phyloP scores from a whole-genome alignment of 2,113 vertebrate genomes.

The Dermatemys mawii region DNA sequence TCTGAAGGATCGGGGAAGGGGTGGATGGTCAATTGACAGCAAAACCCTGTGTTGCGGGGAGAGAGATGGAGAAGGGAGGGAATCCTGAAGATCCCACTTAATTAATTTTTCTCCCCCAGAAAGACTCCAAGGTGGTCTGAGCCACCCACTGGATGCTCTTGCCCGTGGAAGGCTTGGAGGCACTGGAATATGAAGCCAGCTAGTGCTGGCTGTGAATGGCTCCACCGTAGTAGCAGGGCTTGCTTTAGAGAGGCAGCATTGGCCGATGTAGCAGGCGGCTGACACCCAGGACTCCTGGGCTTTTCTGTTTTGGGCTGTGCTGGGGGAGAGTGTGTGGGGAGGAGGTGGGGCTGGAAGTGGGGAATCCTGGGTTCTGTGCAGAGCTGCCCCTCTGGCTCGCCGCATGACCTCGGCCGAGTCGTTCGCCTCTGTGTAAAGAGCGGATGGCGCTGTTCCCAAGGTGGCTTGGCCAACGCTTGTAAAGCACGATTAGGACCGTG shows the following conservation, averaged over 20 bases:
- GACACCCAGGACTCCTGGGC: background rate
- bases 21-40: background rate
- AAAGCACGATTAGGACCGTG: background rate
- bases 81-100: too few relatives aligned
- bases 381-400: background rate
- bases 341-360: background rate
- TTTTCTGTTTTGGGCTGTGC: background rate
- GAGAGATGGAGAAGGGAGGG: background rate
- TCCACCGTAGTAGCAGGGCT: background rate
- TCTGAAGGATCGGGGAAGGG: background rate
- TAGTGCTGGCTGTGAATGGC: background rate
- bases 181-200: background rate
- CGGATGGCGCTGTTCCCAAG: background rate
- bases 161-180: background rate
- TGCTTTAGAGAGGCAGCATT: background rate
- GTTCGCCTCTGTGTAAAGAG: background rate
- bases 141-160: background rate
- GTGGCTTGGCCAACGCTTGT: too few relatives aligned
- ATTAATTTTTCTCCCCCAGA: background rate
- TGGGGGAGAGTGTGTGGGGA: background rate
- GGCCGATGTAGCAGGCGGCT: background rate
- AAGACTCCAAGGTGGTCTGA: background rate
- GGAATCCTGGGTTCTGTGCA: too few relatives aligned
- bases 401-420: too few relatives aligned
- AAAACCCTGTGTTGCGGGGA: rapidly evolving